Evolutionary conservation across 2,113 vertebrate species (phyloP).

Genomic region (Rhineura floridana): DNA sequence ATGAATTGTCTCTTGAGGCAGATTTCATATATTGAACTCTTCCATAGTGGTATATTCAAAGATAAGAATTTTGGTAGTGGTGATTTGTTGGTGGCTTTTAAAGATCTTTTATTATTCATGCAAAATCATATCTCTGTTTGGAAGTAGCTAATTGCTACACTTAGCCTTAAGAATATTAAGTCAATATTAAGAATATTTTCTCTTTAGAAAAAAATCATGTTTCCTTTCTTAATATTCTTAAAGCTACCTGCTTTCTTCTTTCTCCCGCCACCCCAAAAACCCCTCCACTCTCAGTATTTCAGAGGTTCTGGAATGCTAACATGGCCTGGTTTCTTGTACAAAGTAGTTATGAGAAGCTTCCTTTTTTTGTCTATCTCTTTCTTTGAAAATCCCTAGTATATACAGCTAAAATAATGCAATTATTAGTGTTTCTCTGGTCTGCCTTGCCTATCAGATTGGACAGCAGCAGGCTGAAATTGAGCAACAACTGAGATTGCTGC

Average conservation of each 20-base stretch:
- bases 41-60: conserved; percentile 7
- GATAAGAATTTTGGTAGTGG: not conserved
- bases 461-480: no score
- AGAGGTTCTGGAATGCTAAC: not conserved
- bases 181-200: not conserved
- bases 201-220: not conserved
- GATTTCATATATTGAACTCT: not conserved
- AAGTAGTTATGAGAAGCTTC: not conserved
- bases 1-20: not conserved
- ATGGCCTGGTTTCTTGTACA: not conserved
- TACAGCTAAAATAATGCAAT: not conserved
- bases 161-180: not conserved
- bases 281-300: not conserved
- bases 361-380: not conserved
- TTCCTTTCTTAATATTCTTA: not conserved
- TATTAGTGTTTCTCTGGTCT: no score
- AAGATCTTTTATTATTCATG: not conserved
- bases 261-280: not conserved
- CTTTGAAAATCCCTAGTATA: no score
- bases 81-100: not conserved
- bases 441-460: not conserved
- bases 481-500: not conserved
- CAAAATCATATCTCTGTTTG: not conserved
- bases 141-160: not conserved
- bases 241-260: not conserved